Percentiles rank a stretch among this genome's conserved stretches.
Evolutionary conservation across 2,888 invertebrate species (phyloP).

Genomic region (Leucoptera coffeella): DNA sequence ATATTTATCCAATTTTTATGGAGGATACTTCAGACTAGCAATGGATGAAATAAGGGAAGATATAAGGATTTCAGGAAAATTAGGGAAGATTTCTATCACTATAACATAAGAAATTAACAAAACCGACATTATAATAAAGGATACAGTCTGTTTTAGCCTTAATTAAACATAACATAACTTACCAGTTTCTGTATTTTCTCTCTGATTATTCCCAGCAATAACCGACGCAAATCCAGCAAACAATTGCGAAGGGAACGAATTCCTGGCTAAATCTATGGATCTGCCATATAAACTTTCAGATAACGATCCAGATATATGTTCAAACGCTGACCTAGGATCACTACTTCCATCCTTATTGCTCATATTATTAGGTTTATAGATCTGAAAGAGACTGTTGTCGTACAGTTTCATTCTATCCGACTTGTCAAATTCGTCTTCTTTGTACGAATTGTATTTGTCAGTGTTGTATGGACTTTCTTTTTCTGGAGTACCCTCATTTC

Average conservation of each 20-base stretch:
- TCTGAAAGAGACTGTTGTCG: conserved; percentile 30
- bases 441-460: conserved; percentile 27
- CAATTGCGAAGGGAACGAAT: conserved; percentile 34
- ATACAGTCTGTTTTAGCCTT: too few relatives aligned
- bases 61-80: too few relatives aligned
- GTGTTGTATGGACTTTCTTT: conserved; percentile 21
- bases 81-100: too few relatives aligned
- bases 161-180: too few relatives aligned
- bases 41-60: too few relatives aligned
- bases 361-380: conserved; percentile 28
- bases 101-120: too few relatives aligned
- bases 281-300: conserved; percentile 33
- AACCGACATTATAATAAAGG: too few relatives aligned
- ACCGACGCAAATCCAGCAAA: conserved; percentile 38
- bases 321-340: conserved; percentile 17
- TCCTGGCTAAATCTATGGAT: conserved; percentile 37
- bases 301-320: conserved; percentile 17
- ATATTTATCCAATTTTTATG: too few relatives aligned
- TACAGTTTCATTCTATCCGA: conserved; percentile 26
- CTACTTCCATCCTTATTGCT: conserved; percentile 18
- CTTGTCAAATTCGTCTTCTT: conserved; percentile 30
- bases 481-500: too few relatives aligned
- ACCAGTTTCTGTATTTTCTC: conserved; percentile 26
- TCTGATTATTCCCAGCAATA: conserved; percentile 31
- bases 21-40: too few relatives aligned